Evolutionary conservation across 2,888 invertebrate genomes (phyloP).

Genomic region (Patella caerulea): DNA sequence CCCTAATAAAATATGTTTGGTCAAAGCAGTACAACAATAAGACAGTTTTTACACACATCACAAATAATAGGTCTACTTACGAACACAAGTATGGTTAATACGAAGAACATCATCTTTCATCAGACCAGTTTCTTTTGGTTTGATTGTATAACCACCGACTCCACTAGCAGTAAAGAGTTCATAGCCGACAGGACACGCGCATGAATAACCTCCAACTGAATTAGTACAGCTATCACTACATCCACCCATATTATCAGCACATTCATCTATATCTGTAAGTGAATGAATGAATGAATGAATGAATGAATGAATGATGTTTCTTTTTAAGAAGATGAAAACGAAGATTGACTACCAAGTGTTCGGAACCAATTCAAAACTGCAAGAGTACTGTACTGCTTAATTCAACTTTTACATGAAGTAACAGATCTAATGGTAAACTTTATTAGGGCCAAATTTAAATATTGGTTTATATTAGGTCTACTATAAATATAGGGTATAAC

Average conservation of each 20-base stretch:
- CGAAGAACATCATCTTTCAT: constrained; percentile 91
- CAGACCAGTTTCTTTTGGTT: constrained; percentile 86
- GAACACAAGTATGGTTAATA: constrained; percentile 94
- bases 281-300: too few species aligned
- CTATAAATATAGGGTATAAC: neutral
- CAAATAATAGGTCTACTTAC: constrained; percentile 56
- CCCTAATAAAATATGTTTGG: neutral
- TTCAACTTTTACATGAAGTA: too few species aligned
- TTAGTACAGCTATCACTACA: constrained; percentile 44
- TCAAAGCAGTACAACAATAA: too few species aligned
- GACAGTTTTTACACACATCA: too few species aligned
- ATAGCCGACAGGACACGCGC: constrained; percentile 91
- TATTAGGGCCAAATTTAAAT: too few species aligned
- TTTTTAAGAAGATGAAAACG: too few species aligned
- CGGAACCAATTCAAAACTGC: too few species aligned
- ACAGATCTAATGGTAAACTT: too few species aligned
- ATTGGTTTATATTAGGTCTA: neutral
- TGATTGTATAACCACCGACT: constrained; percentile 88
- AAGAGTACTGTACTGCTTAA: too few species aligned
- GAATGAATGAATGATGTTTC: too few species aligned
- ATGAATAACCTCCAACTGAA: constrained; percentile 69
- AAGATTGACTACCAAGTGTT: too few species aligned
- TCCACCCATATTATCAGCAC: constrained; percentile 30
- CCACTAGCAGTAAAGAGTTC: constrained; percentile 90
- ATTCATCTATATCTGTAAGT: constrained; percentile 46